Conservation (phyloP, 2,888 invertebrate species). For the Eilema sororculum region DNA sequence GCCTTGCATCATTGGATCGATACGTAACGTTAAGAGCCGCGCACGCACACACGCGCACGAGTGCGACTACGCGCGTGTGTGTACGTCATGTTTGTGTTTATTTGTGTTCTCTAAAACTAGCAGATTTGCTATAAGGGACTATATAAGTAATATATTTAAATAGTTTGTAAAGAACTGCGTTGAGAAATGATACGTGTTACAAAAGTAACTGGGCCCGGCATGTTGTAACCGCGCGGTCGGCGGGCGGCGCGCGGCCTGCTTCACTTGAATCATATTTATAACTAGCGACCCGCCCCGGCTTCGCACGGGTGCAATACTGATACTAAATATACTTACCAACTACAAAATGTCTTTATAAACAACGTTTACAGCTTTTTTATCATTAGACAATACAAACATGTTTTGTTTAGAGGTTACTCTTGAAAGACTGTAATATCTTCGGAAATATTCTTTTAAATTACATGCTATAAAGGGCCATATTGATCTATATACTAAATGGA, state of each 20-base stretch:
- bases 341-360: too few species aligned
- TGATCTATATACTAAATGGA: too few species aligned
- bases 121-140: neutral
- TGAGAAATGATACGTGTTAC: neutral
- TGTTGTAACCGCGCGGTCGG: neutral
- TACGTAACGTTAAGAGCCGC: conserved; percentile 18
- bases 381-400: too few species aligned
- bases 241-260: neutral
- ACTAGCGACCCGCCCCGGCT: too few species aligned
- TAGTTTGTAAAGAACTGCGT: neutral
- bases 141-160: neutral
- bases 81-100: neutral
- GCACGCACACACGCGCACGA: neutral
- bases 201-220: neutral
- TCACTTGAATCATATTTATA: neutral
- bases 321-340: too few species aligned
- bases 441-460: too few species aligned
- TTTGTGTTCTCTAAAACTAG: neutral
- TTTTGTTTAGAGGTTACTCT: too few species aligned
- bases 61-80: neutral
- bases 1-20: conserved; percentile 2
- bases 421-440: too few species aligned
- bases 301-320: too few species aligned
- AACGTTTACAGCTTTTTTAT: too few species aligned
- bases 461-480: too few species aligned